phyloP scores from a whole-genome alignment of 2,113 vertebrate species.

The Chamaea fasciata region DNA sequence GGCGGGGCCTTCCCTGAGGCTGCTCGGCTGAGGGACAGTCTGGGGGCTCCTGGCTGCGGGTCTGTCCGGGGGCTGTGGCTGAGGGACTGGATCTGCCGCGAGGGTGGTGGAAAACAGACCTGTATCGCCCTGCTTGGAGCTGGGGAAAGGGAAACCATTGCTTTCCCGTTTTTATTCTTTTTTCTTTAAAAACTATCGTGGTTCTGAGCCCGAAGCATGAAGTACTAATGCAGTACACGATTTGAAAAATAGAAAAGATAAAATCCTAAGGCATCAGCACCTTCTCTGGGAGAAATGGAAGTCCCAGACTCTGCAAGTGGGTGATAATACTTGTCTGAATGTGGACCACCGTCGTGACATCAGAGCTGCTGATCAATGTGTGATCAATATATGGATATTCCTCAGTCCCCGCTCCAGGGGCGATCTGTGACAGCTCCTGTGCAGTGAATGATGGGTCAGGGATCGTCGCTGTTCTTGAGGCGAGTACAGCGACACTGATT shows the following conservation, averaged over 20 bases:
- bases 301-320: neutral
- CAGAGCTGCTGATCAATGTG: neutral
- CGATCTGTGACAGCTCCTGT: neutral
- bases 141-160: neutral
- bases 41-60: accelerated
- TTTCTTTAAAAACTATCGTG: too few relatives aligned
- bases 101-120: accelerated
- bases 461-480: neutral
- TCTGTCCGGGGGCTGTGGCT: accelerated
- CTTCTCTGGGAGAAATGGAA: neutral
- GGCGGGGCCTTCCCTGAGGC: neutral
- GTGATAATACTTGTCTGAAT: neutral
- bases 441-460: neutral
- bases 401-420: neutral
- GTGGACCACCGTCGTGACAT: neutral
- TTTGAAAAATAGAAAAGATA: neutral
- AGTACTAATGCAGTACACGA: neutral
- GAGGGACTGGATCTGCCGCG: accelerated
- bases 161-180: too few relatives aligned
- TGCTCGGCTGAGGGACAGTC: neutral
- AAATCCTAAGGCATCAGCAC: neutral
- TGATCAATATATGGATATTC: too few relatives aligned
- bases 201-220: too few relatives aligned
- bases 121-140: too few relatives aligned
- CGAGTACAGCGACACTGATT: neutral